These are phyloP conservation scores for Gopherus flavomarginatus DNA, from an alignment of 2,113 vertebrate genomes.

Conservation along the genomic window DNA sequence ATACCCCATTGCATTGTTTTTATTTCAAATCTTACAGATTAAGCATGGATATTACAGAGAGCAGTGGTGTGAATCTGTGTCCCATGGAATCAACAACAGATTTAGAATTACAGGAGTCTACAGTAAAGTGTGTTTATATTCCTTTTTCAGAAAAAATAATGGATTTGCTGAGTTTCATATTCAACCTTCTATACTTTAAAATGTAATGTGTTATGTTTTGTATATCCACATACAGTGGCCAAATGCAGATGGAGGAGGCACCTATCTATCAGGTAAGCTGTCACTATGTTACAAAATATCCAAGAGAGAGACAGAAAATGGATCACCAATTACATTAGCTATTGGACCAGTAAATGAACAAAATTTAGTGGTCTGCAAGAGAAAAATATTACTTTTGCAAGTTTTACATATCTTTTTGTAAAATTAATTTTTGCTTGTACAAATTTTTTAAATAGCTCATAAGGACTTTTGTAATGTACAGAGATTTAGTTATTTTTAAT, in stretches of 20 bases:
- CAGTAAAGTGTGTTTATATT: constrained; percentile 72
- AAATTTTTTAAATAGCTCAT: neutral
- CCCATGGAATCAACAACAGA: constrained; percentile 76
- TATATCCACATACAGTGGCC: constrained; percentile 77
- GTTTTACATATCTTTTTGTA: neutral
- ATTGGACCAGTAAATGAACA: neutral
- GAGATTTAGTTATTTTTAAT: neutral
- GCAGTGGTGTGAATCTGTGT: constrained; percentile 82
- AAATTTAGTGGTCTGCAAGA: neutral
- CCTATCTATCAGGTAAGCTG: constrained; percentile 83
- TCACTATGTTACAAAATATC: neutral
- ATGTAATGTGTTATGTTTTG: constrained; percentile 22
- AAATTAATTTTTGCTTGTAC: neutral
- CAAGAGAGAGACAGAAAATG: neutral
- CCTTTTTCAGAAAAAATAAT: neutral
- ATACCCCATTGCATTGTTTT: neutral
- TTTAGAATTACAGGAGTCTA: constrained; percentile 69
- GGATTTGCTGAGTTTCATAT: constrained; percentile 16
- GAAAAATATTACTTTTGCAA: neutral
- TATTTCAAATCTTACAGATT: constrained; percentile 73
- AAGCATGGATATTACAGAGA: constrained; percentile 76
- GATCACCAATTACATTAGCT: neutral
- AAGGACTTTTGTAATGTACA: neutral
- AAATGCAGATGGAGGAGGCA: constrained; percentile 82
- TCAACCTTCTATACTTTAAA: neutral